Conservation (phyloP, 2,113 vertebrate genomes). For the Chaetodon auriga region DNA sequence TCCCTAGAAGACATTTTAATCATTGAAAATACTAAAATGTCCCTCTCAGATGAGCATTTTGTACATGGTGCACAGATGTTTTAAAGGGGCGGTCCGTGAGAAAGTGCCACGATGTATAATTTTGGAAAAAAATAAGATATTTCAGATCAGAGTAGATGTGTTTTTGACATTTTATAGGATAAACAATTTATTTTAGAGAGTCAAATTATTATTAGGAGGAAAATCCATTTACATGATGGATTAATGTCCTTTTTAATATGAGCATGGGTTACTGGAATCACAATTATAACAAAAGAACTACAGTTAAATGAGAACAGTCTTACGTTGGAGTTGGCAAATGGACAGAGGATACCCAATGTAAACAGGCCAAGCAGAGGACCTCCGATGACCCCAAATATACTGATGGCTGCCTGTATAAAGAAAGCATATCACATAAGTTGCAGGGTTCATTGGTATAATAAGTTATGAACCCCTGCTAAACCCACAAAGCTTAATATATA, state of each 20-base stretch:
- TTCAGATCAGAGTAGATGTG: background rate
- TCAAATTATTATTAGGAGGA: background rate
- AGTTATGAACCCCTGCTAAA: background rate
- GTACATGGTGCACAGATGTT: background rate
- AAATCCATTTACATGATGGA: background rate
- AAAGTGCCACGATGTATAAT: background rate
- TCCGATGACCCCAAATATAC: conserved; percentile 83
- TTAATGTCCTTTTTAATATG: background rate
- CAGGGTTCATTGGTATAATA: background rate
- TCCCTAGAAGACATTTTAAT: conserved; percentile 75
- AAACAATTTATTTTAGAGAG: background rate
- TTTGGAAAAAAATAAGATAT: background rate
- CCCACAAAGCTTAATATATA: background rate
- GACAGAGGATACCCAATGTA: conserved; percentile 84
- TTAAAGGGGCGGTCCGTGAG: background rate
- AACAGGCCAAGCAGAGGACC: conserved; percentile 88
- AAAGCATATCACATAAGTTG: background rate
- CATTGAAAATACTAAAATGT: background rate
- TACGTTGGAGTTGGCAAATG: conserved; percentile 85
- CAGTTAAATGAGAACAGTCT: conserved; percentile 50
- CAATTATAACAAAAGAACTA: background rate
- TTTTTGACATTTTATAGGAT: background rate
- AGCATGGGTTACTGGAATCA: background rate
- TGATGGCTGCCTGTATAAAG: conserved; percentile 80
- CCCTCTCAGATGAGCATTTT: background rate